Conservation (phyloP, 2,797 vertebrate species). For the Lycodopsis pacificus region DNA sequence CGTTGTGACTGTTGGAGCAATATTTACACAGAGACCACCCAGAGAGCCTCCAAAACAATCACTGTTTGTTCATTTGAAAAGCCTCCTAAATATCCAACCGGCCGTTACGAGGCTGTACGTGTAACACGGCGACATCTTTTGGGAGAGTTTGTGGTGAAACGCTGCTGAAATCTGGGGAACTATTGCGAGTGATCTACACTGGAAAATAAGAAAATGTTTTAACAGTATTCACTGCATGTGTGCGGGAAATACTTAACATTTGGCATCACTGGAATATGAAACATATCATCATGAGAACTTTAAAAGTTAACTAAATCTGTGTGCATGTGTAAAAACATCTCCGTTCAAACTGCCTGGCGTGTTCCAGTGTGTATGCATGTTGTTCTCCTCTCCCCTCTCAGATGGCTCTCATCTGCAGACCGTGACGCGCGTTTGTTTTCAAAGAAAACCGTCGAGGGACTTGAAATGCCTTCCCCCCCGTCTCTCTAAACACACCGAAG, state of each 20-base stretch:
- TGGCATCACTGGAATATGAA: background rate
- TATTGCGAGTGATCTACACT: background rate
- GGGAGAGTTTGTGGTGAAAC: slow-evolving; percentile 21
- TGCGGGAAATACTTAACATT: background rate
- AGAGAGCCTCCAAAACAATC: slow-evolving; percentile 63
- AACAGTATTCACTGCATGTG: background rate
- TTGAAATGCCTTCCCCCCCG: slow-evolving; percentile 55
- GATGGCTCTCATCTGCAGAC: slow-evolving; percentile 52
- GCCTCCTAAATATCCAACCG: slow-evolving; percentile 48
- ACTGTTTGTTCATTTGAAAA: slow-evolving; percentile 60
- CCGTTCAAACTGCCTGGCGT: background rate
- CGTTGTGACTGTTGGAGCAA: slow-evolving; percentile 63
- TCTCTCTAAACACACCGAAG: slow-evolving; percentile 57
- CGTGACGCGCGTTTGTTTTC: slow-evolving; percentile 71
- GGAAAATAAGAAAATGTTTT: background rate
- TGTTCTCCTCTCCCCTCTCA: slow-evolving; percentile 27
- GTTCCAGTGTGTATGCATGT: background rate
- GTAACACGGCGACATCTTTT: slow-evolving; percentile 18
- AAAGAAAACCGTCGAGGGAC: slow-evolving; percentile 53
- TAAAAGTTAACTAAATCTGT: background rate
- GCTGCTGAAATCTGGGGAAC: background rate
- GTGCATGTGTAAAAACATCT: background rate
- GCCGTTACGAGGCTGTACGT: slow-evolving; percentile 38
- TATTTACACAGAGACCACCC: slow-evolving; percentile 77
- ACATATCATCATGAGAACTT: background rate